Evolutionary conservation across 2,797 vertebrate species (phyloP).

Genomic region (Neoniphon sammara): DNA sequence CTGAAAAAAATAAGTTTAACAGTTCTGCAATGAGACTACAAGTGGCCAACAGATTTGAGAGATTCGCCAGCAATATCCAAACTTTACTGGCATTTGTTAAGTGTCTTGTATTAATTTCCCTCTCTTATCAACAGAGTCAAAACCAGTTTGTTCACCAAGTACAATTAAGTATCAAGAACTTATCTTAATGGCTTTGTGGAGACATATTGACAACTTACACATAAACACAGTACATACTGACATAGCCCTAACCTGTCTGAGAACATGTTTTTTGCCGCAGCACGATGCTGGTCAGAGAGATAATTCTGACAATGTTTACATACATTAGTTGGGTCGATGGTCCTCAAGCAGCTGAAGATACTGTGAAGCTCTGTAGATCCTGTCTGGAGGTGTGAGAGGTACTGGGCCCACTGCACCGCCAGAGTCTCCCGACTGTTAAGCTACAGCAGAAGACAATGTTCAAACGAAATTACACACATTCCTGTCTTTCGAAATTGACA

Average conservation of each 20-base stretch:
- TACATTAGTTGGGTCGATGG: conserved; percentile 91
- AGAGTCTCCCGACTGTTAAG: conserved; percentile 78
- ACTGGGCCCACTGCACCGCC: conserved; percentile 84
- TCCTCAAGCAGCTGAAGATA: conserved; percentile 90
- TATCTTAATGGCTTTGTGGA: neutral
- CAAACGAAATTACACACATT: neutral
- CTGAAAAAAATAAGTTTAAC: no score
- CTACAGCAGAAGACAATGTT: conserved; percentile 49
- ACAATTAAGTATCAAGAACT: conserved; percentile 7
- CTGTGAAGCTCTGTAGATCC: conserved; percentile 86
- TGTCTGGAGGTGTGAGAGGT: conserved; percentile 85
- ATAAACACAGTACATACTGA: conserved; percentile 34
- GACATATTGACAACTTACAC: conserved; percentile 24
- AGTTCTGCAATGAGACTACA: neutral
- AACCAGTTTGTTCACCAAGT: neutral
- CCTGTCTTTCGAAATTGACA: neutral
- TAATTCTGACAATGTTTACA: conserved; percentile 26
- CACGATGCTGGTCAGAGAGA: neutral
- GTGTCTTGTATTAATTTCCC: neutral
- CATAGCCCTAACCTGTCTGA: conserved; percentile 53
- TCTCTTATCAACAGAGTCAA: no score
- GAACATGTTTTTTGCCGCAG: neutral
- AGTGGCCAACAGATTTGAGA: neutral
- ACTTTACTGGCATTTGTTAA: neutral
- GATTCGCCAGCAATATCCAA: neutral